Percentiles rank a stretch among this genome's conserved stretches.
These are phyloP conservation scores for Apantesis nais DNA, from an alignment of 2,888 invertebrate genomes.

Conservation along the genomic window DNA sequence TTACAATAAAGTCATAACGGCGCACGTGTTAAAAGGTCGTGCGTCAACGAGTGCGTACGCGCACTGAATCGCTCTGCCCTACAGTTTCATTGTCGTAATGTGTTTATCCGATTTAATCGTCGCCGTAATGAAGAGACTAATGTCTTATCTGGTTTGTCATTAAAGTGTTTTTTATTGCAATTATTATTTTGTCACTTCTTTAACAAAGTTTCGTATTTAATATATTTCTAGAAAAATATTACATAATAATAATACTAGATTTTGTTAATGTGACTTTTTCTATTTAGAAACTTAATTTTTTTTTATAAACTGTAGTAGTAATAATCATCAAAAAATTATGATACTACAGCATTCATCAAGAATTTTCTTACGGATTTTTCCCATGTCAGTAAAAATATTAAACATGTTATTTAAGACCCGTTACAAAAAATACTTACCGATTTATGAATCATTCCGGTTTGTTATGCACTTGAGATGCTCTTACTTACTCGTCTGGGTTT, in stretches of 20 bases:
- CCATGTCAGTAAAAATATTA: constrained; percentile 20
- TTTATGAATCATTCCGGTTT: constrained; percentile 39
- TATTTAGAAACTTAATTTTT: too few species aligned
- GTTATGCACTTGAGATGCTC: constrained; percentile 25
- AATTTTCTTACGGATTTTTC: background rate
- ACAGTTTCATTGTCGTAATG: constrained; percentile 44
- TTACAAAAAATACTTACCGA: constrained; percentile 38
- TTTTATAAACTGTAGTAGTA: background rate
- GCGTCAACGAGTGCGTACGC: constrained; percentile 39
- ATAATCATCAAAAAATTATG: background rate
- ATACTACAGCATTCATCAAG: too few species aligned
- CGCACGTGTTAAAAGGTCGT: constrained; percentile 22
- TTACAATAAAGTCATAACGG: constrained; percentile 26
- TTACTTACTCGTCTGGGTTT: constrained; percentile 9
- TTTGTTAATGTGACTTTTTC: too few species aligned
- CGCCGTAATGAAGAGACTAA: background rate
- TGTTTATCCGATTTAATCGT: constrained; percentile 22
- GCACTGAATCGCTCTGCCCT: constrained; percentile 49
- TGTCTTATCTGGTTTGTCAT: background rate
- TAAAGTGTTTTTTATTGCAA: background rate
- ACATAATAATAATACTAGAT: too few species aligned
- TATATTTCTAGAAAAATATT: too few species aligned
- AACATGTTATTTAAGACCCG: constrained; percentile 40
- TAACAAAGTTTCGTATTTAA: background rate
- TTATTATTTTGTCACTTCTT: background rate